Evolutionary conservation across 2,888 invertebrate species (phyloP).

Genomic region (Candidula unifasciata): DNA sequence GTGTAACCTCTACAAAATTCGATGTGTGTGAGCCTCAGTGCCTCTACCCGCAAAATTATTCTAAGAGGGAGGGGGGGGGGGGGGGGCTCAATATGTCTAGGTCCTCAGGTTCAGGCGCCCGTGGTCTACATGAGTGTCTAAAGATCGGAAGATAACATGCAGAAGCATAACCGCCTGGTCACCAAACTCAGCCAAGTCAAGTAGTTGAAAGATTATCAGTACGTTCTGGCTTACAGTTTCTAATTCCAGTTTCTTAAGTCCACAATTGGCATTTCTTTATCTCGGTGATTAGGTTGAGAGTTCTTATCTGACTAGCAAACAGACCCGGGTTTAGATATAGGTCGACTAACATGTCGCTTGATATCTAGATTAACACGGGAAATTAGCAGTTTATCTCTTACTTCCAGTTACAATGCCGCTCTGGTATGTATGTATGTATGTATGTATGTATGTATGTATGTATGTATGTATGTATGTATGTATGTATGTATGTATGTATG

Average conservation of each 20-base stretch:
- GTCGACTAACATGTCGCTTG: neutral
- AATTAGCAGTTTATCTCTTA: conserved; percentile 27
- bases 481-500: no score
- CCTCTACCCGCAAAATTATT: no score
- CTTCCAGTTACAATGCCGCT: neutral
- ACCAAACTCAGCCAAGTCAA: neutral
- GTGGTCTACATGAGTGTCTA: no score
- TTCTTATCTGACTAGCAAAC: conserved; percentile 24
- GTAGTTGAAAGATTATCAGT: conserved; percentile 3
- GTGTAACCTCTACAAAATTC: no score
- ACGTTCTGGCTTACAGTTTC: conserved; percentile 7
- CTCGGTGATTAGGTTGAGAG: conserved; percentile 17
- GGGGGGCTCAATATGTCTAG: no score
- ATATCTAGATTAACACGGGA: conserved; percentile 20
- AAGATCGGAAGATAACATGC: no score
- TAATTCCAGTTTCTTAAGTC: conserved; percentile 28
- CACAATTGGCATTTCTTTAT: conserved; percentile 35
- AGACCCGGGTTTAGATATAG: conserved; percentile 11
- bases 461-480: no score
- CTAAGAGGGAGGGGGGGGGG: no score
- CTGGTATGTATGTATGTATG: neutral
- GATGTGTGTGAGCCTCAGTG: no score
- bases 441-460: no score
- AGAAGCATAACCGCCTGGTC: neutral
- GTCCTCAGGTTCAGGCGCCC: no score